Base-by-base conservation (phyloP, 2,888 invertebrate genomes). In the Anthophora plumipes region DNA sequence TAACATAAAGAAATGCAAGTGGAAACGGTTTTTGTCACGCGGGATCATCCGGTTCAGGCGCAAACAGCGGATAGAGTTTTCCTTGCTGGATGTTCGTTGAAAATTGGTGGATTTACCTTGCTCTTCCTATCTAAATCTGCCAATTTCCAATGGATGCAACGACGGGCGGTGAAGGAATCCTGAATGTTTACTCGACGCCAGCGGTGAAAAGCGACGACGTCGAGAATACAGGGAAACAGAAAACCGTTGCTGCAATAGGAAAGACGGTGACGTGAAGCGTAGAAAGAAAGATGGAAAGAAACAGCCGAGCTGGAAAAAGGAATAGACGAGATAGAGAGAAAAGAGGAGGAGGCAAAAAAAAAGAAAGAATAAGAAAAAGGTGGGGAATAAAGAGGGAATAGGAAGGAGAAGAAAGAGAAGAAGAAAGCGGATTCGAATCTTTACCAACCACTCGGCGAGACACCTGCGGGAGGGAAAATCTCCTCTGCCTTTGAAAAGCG, bases 391-490 rank as follows among this genome's bases (percentile, higher is more conserved):
- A 50, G 57, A 41, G 55, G 39, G 22, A 22, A 52, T 59, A 25
- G 22, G 67, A 20, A 57, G 59, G 50, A 55, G 67, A 57, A 60
- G 73, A 69, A 70, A 83, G 74, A 82, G 68, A 52, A 78, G 78
- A 80, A 86, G 86, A 87, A 87, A 88, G 82, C 85, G 85, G 87
- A 87, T 87, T 87, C 87, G 85, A 88, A 87, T 87, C 88, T 88
- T 88, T 88, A 84, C 88, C 84, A 88, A 86, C 87, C 86, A 88
- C 86, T 87, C 87, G 87, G 74, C 82, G 80, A 88, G 87, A 87
- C 87, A 86, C 87, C 87, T 87, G 83, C 87, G 85, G 81, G 83
- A 85, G 79, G 82, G 84, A 86, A 87, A 83, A 87, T 87, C 87
- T 86, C 80, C 82, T 87, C 75, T 52, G 82, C 81, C 86, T 87